Evolutionary conservation across 2,113 vertebrate genomes (phyloP).

Genomic region (Talpa occidentalis): DNA sequence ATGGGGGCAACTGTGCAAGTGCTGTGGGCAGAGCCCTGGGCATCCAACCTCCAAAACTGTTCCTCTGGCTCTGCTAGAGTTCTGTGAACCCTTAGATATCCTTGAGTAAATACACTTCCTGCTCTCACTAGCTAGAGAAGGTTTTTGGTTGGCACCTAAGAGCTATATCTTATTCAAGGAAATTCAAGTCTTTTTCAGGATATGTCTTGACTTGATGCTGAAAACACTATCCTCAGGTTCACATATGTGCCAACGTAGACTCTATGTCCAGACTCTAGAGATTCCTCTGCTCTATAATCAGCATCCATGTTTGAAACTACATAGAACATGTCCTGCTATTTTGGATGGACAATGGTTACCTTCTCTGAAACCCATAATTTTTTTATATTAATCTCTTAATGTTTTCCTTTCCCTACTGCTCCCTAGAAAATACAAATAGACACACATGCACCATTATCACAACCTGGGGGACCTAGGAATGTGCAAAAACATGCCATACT

Average conservation of each 20-base stretch:
- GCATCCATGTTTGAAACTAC: not conserved
- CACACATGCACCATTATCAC: not conserved
- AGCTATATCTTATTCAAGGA: not conserved
- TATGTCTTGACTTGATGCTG: not conserved
- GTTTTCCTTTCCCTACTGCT: not conserved
- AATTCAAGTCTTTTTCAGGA: not conserved
- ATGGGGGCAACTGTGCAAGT: too few species aligned
- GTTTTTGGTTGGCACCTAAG: not conserved
- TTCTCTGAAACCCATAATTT: not conserved
- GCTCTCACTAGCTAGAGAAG: not conserved
- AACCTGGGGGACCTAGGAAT: not conserved
- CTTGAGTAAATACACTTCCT: not conserved
- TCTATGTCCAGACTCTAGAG: not conserved
- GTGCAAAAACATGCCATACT: not conserved
- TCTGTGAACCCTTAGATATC: not conserved
- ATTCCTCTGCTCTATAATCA: not conserved
- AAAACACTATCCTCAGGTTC: not conserved
- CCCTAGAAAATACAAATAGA: not conserved
- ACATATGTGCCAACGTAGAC: not conserved
- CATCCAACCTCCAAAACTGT: not conserved
- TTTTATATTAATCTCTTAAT: not conserved
- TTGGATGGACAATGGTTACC: not conserved
- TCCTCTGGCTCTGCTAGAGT: not conserved
- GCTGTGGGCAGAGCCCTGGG: not conserved
- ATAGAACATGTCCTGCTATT: not conserved